Percentiles rank a stretch among this genome's conserved stretches.
phyloP scores from a whole-genome alignment of 2,888 invertebrate genomes.

The Periphyllus acericola region DNA sequence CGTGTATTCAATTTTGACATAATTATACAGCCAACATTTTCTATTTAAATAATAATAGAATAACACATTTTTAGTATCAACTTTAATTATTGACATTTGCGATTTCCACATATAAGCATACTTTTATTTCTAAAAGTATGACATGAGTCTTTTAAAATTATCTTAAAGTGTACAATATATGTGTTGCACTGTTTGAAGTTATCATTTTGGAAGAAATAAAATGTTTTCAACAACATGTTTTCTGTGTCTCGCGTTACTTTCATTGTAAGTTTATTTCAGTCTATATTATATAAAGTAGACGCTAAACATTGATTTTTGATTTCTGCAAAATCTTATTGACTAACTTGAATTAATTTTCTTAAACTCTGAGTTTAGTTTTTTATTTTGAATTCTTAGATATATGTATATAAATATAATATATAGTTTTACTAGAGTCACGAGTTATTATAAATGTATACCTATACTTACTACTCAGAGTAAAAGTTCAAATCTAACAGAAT shows the following conservation, averaged over 20 bases:
- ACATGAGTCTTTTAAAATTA: background rate
- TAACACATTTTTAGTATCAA: background rate
- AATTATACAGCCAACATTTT: no score
- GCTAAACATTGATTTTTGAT: background rate
- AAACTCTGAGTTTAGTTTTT: no score
- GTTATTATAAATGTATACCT: no score
- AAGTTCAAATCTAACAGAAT: no score
- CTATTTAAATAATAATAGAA: background rate
- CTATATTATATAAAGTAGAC: background rate
- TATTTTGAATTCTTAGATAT: no score
- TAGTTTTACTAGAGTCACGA: no score
- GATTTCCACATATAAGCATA: background rate
- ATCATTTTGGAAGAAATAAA: background rate
- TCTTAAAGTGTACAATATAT: background rate
- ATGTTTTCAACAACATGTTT: background rate
- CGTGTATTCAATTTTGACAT: no score
- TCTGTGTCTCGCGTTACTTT: background rate
- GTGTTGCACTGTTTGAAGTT: background rate
- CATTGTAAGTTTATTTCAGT: background rate
- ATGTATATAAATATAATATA: no score
- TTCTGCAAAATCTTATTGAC: no score
- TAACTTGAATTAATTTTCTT: no score
- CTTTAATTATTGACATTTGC: slow-evolving; percentile 14
- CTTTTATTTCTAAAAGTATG: background rate
- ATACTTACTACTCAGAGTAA: no score